A percentile compares a stretch with the other conserved stretches of the same genome.
These are phyloP conservation scores for Chrosomus eos DNA, from an alignment of 2,797 vertebrate genomes.

Conservation along the genomic window DNA sequence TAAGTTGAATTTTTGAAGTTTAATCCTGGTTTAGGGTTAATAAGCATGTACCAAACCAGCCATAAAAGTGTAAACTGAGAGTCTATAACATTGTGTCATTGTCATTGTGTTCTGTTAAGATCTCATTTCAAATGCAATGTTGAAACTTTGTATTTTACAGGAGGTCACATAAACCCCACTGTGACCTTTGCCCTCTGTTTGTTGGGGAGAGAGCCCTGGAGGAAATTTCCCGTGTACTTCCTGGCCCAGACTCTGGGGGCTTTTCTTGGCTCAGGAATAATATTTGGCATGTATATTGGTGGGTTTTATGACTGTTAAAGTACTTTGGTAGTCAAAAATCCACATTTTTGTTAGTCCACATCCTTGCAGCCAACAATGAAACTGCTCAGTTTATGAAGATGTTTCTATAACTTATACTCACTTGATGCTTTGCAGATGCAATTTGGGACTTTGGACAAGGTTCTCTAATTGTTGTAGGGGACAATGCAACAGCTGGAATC, in stretches of 20 bases:
- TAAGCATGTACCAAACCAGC: not conserved
- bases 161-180: constrained; percentile 88
- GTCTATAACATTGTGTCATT: not conserved
- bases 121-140: not conserved
- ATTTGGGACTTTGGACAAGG: constrained; percentile 78
- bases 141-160: constrained; percentile 64
- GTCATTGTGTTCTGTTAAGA: not conserved
- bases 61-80: not conserved
- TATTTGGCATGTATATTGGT: constrained; percentile 82
- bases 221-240: constrained; percentile 84
- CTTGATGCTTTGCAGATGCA: constrained; percentile 76
- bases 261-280: constrained; percentile 84
- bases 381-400: not conserved
- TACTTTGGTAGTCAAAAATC: not conserved
- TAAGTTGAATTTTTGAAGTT: not conserved
- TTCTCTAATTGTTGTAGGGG: constrained; percentile 73
- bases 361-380: constrained; percentile 1
- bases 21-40: not conserved
- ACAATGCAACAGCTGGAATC: constrained; percentile 86
- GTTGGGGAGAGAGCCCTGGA: constrained; percentile 86
- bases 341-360: constrained; percentile 2
- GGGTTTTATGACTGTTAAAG: constrained; percentile 19
- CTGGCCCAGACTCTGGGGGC: constrained; percentile 86
- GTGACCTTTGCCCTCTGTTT: constrained; percentile 89
- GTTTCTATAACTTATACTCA: not conserved